Base-by-base conservation (phyloP, 2,797 vertebrate genomes). In the Hippoglossus hippoglossus region DNA sequence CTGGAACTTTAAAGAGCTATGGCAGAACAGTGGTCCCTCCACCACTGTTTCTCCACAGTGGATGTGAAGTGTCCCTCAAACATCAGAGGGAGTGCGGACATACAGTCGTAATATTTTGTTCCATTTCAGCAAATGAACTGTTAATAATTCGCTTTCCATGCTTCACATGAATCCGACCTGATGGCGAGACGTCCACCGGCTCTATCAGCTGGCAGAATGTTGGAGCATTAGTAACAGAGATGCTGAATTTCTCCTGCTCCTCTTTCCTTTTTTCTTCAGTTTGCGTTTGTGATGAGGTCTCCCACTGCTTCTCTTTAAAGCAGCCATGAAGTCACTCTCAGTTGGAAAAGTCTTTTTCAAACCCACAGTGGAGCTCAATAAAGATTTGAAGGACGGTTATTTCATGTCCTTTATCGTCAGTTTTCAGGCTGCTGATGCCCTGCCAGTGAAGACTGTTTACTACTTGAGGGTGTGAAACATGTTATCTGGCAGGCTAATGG, bases 401-500 rank as follows among this genome's bases (percentile, higher is more conserved):
- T 85, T 85, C 63, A 77, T 81, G 85, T 83, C 55, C 56, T 89
- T 87, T 78, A 86, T 89, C 66, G 41, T 58, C 57, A 10, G 19
- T 67, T 81, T 63, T 81, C 83, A 87, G 79, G 77, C 76, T 28
- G 61, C 68, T 19, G 71, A 77, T 70, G 73, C 44, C 68, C 73
- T 49, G 72, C 71, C 41, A 58, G 50, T 57, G 52, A 31, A 61
- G 56, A 77, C 64, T 85, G 73, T 85, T 77, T 80, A 73, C 71
- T 54, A 52, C 77, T 75, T 69, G 63, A 76, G 76, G 49, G 63
- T 67, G 79, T 79, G 75, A 76, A 83, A 77, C 77, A 36, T 67
- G 75, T 73, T 81, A 77, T 74, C 82, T 71, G 57, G 66, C 63
- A 41, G 76, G 66, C 68, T 84, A 71, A 83, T 80, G 71, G 77